A percentile compares a stretch with the other conserved stretches of the same genome.
These are phyloP conservation scores for Larimichthys polyactis DNA, from an alignment of 2,113 vertebrate genomes.

Conservation along the genomic window DNA sequence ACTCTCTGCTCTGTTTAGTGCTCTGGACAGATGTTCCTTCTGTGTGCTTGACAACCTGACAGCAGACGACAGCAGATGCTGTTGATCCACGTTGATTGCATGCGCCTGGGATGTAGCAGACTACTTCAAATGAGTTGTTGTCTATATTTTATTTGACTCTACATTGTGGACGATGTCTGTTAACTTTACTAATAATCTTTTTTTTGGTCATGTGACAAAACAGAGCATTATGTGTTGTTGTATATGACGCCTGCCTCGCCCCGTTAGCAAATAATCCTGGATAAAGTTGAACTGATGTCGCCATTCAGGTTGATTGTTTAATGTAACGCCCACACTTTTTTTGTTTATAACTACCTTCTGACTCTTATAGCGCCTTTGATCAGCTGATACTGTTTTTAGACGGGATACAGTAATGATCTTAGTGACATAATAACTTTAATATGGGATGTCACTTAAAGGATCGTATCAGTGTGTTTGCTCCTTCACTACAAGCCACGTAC, in stretches of 20 bases:
- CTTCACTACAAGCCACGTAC: not conserved
- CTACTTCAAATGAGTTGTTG: conserved; percentile 14
- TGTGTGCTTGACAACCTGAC: conserved; percentile 15
- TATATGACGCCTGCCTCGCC: conserved; percentile 14
- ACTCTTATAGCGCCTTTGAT: conserved; percentile 18
- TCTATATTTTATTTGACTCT: conserved; percentile 28
- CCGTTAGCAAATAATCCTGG: conserved; percentile 67
- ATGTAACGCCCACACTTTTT: conserved; percentile 2
- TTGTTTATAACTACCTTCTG: conserved; percentile 16
- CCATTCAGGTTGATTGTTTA: conserved; percentile 10
- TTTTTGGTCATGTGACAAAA: conserved; percentile 36
- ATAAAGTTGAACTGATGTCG: conserved; percentile 50
- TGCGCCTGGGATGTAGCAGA: conserved; percentile 26
- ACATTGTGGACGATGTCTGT: conserved; percentile 5
- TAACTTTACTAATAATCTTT: conserved; percentile 41
- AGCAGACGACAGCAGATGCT: not conserved
- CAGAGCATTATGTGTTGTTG: conserved; percentile 41
- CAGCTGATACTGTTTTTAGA: conserved; percentile 10
- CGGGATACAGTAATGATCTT: not conserved
- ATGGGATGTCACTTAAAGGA: not conserved
- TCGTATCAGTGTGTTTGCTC: not conserved
- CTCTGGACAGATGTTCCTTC: conserved; percentile 26
- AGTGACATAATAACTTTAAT: not conserved
- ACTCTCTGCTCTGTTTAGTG: conserved; percentile 1
- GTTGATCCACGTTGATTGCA: not conserved